Conservation (phyloP, 2,113 vertebrate genomes). For the Ceyx margarethae region DNA sequence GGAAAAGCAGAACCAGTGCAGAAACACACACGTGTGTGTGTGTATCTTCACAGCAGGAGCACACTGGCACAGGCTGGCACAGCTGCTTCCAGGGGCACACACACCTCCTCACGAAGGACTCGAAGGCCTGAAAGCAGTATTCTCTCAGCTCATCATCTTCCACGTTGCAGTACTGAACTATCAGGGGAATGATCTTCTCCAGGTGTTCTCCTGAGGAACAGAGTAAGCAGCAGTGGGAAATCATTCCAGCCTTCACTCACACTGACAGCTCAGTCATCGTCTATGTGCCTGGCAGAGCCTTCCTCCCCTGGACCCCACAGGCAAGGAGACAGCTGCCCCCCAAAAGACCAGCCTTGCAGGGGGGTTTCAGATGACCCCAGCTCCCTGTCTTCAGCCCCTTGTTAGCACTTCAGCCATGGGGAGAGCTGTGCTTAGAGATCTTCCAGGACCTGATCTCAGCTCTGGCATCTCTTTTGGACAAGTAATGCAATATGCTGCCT, state of each 20-base stretch:
- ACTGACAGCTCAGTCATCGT: neutral
- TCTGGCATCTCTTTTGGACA: neutral
- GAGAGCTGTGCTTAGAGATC: neutral
- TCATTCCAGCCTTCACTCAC: neutral
- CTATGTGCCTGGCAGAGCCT: neutral
- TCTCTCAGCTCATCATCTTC: conserved; percentile 93
- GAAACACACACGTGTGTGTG: neutral
- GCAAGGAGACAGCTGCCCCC: neutral
- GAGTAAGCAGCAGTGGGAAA: neutral
- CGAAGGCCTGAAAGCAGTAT: conserved; percentile 92
- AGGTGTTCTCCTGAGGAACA: conserved; percentile 84
- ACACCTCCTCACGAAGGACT: conserved; percentile 90
- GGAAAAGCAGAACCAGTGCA: neutral
- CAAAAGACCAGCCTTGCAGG: neutral
- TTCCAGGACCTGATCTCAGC: neutral
- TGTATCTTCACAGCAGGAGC: neutral
- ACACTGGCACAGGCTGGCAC: neutral
- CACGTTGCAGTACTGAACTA: conserved; percentile 86
- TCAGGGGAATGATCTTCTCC: conserved; percentile 87
- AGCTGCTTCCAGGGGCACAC: neutral
- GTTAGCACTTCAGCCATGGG: neutral
- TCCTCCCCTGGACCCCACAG: neutral
- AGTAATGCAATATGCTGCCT: neutral
- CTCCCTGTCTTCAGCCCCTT: neutral
- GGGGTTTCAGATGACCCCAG: neutral